Base-by-base conservation (phyloP, 2,797 vertebrate species). In the Rhincodon typus region DNA sequence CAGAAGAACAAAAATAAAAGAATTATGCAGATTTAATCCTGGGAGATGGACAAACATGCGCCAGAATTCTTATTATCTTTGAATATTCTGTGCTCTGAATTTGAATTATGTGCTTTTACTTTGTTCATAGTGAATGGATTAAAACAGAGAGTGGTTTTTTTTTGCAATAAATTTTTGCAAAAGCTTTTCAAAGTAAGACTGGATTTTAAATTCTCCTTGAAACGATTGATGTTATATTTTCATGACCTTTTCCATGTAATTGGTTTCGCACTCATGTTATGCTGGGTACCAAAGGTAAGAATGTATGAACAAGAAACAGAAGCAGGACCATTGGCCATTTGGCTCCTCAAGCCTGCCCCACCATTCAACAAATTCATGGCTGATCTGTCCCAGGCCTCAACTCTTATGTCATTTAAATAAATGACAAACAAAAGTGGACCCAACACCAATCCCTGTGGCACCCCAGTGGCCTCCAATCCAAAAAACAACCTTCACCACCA, bases 11-110 rank as follows among this genome's bases (percentile, higher is more conserved):
- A 94, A 46, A 94, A 70, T 70, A 94, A 94, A 94, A 94, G 67
- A 25, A 94, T 72, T 46, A 72, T 94, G 93, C 67, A 94, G 72
- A 94, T 72, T 94, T 72, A 30, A 25, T 94, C 62, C 90, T 94
- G 90, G 57, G 90, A 67, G 90, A 69, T 94, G 7, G 57, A 17
- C 42, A 12, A 50, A 94, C 70, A 17, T 94, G 67, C 50, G 21
- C 66, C 66, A 27, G 23, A 42, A 46, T 94, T 72, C 66, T 46
- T 94, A 72, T 72, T 15, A 94, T 94, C 93, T 70, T 91, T 94
- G 91, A 69, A 94, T 42, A 94, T 42, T 94, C 69, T 72, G n/a
- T 46, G 67, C 46, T 94, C 67, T 94, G 67, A 72, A 94, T 94
- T 94, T 94, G 42, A 70, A 94, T 70, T 72, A 23, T 25, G 23